phyloP scores from a whole-genome alignment of 2,888 invertebrate genomes.

The Parascotia fuliginaria region DNA sequence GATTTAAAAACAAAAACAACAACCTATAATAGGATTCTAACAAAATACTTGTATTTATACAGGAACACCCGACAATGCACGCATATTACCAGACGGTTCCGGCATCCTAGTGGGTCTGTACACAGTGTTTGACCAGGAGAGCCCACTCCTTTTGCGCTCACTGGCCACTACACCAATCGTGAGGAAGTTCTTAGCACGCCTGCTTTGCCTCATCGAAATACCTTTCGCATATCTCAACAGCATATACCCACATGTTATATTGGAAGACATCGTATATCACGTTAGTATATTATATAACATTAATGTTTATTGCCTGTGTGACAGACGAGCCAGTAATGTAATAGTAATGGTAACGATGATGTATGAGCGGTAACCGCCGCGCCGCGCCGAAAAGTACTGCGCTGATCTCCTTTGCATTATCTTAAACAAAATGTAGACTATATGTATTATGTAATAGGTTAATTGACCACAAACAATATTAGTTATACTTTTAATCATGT shows the following conservation, averaged over 20 bases:
- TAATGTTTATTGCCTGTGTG: too few species aligned
- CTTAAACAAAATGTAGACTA: too few species aligned
- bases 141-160: conserved; percentile 84
- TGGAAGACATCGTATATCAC: conserved; percentile 86
- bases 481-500: background rate
- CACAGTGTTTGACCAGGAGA: conserved; percentile 79
- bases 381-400: too few species aligned
- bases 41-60: conserved; percentile 12
- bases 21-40: too few species aligned
- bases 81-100: conserved; percentile 84
- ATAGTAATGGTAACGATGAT: too few species aligned
- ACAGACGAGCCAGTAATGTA: too few species aligned
- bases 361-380: too few species aligned
- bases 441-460: too few species aligned
- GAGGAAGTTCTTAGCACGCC: conserved; percentile 88
- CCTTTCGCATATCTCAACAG: conserved; percentile 87
- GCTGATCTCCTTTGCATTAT: too few species aligned
- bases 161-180: conserved; percentile 87
- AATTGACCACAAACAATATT: too few species aligned
- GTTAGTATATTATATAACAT: conserved; percentile 68
- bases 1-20: too few species aligned
- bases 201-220: conserved; percentile 86
- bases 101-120: conserved; percentile 89
- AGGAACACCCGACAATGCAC: conserved; percentile 89
- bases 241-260: conserved; percentile 88